Percentiles rank a stretch among this genome's conserved stretches.
Conservation (phyloP, 2,113 vertebrate species). For the Plectropomus leopardus region DNA sequence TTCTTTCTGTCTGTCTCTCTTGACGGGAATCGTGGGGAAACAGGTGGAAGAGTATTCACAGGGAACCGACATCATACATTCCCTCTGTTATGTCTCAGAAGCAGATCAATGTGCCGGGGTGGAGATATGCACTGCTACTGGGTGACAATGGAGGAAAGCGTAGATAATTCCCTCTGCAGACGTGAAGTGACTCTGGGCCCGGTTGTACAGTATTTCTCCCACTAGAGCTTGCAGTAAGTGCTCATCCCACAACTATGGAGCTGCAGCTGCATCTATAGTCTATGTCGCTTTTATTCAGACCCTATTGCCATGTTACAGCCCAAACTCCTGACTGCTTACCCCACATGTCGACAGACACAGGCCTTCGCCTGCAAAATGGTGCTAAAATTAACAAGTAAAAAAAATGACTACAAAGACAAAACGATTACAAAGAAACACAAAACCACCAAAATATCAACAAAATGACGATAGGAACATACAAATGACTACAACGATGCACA, state of each 20-base stretch:
- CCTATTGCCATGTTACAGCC: not conserved
- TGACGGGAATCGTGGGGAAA: constrained; percentile 55
- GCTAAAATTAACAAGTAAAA: too few species aligned
- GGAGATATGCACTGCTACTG: constrained; percentile 42
- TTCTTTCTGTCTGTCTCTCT: constrained; percentile 51
- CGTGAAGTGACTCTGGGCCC: constrained; percentile 37
- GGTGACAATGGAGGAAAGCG: constrained; percentile 42
- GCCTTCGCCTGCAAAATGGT: too few species aligned
- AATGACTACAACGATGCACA: too few species aligned
- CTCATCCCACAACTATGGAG: constrained; percentile 24
- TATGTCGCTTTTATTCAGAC: constrained; percentile 1
- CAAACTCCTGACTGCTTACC: not conserved
- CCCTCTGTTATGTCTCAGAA: constrained; percentile 53
- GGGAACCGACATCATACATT: constrained; percentile 55
- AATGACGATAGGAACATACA: too few species aligned
- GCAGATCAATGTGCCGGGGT: constrained; percentile 60
- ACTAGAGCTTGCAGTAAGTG: constrained; percentile 32
- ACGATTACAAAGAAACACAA: too few species aligned
- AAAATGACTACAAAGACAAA: too few species aligned
- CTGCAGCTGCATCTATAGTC: not conserved
- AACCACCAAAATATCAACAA: too few species aligned
- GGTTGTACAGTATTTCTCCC: constrained; percentile 33
- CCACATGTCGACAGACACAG: not conserved
- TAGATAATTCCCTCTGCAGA: constrained; percentile 52
- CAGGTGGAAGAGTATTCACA: constrained; percentile 69